A percentile compares a stretch with the other conserved stretches of the same genome.
These are phyloP conservation scores for Cheirogaleus major DNA, from an alignment of 2,797 vertebrate genomes.

Conservation along the genomic window DNA sequence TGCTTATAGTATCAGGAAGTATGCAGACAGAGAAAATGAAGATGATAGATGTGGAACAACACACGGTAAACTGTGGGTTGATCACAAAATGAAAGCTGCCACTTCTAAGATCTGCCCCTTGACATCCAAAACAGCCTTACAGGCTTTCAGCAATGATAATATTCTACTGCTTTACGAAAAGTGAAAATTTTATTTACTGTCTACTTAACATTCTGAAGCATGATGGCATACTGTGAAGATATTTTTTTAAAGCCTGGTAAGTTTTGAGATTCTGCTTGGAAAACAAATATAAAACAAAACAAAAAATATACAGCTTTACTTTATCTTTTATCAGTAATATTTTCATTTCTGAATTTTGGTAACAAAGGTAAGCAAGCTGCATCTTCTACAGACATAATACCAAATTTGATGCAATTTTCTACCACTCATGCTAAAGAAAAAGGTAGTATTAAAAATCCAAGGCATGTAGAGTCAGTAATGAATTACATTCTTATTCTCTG, in stretches of 20 bases:
- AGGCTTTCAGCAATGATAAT: neutral
- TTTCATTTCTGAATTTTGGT: constrained; percentile 48
- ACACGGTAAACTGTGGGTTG: neutral
- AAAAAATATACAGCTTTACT: neutral
- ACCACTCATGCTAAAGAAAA: constrained; percentile 14
- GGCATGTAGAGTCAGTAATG: neutral
- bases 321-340: constrained; percentile 11
- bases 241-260: constrained; percentile 29
- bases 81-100: neutral
- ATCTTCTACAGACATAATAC: neutral
- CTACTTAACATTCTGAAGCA: constrained; percentile 49
- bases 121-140: neutral
- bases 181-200: neutral
- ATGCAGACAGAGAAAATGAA: constrained; percentile 34
- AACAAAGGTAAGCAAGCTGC: constrained; percentile 36
- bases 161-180: neutral
- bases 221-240: neutral
- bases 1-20: neutral
- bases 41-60: neutral
- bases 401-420: constrained; percentile 45
- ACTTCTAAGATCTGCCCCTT: neutral
- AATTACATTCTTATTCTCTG: constrained; percentile 34
- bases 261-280: constrained; percentile 6
- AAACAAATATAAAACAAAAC: neutral
- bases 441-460: neutral